phyloP scores from a whole-genome alignment of 2,797 vertebrate genomes.

The Taeniopygia guttata region DNA sequence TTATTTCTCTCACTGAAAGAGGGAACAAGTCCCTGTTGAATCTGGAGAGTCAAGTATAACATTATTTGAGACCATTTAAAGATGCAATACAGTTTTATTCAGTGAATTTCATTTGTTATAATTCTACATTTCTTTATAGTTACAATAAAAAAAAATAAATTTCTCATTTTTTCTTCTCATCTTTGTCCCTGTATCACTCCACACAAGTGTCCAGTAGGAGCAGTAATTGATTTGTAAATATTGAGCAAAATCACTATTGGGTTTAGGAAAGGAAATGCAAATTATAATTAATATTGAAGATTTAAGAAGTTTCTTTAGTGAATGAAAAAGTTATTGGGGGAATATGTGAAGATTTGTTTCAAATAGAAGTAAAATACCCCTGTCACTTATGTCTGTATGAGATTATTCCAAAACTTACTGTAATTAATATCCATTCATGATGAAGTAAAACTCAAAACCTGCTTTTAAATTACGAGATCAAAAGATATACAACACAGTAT shows the following conservation, averaged over 20 bases:
- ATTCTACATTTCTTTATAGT: background rate
- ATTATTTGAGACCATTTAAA: background rate
- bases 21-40: background rate
- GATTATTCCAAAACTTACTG: background rate
- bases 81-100: background rate
- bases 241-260: background rate
- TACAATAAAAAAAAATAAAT: background rate
- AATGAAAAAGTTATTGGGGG: background rate
- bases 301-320: background rate
- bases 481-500: background rate
- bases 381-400: background rate
- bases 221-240: background rate
- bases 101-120: background rate
- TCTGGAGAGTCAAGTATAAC: background rate
- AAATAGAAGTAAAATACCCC: background rate
- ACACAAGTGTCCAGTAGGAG: background rate
- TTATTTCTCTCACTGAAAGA: background rate
- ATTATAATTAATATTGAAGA: background rate
- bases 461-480: conserved; percentile 35
- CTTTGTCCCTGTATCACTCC: background rate
- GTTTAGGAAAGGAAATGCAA: background rate
- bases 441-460: conserved; percentile 46
- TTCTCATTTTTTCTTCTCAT: background rate
- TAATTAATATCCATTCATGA: background rate
- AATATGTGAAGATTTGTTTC: background rate